A percentile compares a stretch with the other conserved stretches of the same genome.
Conservation (phyloP, 2,113 vertebrate genomes). For the Cavia aperea region DNA sequence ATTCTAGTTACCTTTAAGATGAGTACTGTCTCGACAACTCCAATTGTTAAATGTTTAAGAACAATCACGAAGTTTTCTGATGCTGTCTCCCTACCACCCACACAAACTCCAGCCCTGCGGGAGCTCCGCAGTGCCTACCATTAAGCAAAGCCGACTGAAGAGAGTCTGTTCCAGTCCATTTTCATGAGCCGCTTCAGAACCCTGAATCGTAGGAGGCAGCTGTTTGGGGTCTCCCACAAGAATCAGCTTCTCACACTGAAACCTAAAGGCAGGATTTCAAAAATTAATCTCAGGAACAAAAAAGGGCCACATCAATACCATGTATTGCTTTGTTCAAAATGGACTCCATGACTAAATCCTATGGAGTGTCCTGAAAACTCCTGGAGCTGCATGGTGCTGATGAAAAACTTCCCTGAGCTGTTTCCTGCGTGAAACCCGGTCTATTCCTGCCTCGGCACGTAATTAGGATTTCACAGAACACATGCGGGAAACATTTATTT, state of each 20-base stretch:
- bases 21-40: not conserved
- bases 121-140: constrained; percentile 70
- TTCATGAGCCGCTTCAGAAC: constrained; percentile 78
- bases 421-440: not conserved
- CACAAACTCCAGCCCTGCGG: not conserved
- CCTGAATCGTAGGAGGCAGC: constrained; percentile 80
- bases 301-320: not conserved
- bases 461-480: not conserved
- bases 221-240: constrained; percentile 84
- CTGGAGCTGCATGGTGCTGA: not conserved
- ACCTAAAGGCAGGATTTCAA: constrained; percentile 67
- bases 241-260: constrained; percentile 82
- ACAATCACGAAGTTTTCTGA: not conserved
- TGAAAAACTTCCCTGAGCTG: not conserved
- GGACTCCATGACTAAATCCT: not conserved
- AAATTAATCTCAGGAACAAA: not conserved
- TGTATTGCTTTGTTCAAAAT: not conserved
- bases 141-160: constrained; percentile 79
- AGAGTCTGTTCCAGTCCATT: constrained; percentile 83
- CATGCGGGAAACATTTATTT: not conserved
- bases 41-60: not conserved
- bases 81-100: not conserved
- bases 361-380: not conserved
- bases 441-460: not conserved
- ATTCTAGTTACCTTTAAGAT: not conserved